Evolutionary conservation across 2,888 invertebrate genomes (phyloP).

Genomic region (Drosophila birchii): DNA sequence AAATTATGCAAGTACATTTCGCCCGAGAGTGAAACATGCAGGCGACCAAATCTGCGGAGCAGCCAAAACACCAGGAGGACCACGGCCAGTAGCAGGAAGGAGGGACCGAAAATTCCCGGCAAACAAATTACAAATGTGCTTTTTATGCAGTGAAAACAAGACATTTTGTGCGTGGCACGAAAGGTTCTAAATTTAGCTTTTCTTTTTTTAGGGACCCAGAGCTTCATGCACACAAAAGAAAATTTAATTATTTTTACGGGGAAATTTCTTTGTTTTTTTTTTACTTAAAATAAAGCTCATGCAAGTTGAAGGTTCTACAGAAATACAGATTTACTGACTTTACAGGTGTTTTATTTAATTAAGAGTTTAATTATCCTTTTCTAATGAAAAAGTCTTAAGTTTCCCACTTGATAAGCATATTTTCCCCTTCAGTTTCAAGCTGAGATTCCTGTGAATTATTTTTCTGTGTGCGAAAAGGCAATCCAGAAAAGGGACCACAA

Average conservation of each 20-base stretch:
- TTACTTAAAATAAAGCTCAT: neutral
- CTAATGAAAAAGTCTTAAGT: neutral
- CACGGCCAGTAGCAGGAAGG: conserved; percentile 14
- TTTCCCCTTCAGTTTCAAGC: neutral
- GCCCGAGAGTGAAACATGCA: conserved; percentile 50
- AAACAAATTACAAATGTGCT: conserved; percentile 68
- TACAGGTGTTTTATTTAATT: too few species aligned
- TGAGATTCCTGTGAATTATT: neutral
- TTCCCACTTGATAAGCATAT: neutral
- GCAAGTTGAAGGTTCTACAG: neutral
- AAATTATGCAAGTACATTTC: conserved; percentile 68
- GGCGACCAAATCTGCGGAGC: conserved; percentile 32
- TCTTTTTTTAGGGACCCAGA: neutral
- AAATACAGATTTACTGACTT: neutral
- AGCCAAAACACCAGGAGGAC: conserved; percentile 8
- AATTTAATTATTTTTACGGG: neutral
- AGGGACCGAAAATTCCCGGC: conserved; percentile 9
- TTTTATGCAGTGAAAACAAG: conserved; percentile 54
- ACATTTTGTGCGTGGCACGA: conserved; percentile 46
- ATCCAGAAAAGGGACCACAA: conserved; percentile 29
- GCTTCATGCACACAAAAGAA: conserved; percentile 1
- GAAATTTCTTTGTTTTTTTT: neutral
- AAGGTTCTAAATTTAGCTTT: conserved; percentile 28
- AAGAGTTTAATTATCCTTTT: too few species aligned
- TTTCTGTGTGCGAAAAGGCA: neutral